Conservation (phyloP, 1,140 invertebrate species). For the Tetramorium alpestre region DNA sequence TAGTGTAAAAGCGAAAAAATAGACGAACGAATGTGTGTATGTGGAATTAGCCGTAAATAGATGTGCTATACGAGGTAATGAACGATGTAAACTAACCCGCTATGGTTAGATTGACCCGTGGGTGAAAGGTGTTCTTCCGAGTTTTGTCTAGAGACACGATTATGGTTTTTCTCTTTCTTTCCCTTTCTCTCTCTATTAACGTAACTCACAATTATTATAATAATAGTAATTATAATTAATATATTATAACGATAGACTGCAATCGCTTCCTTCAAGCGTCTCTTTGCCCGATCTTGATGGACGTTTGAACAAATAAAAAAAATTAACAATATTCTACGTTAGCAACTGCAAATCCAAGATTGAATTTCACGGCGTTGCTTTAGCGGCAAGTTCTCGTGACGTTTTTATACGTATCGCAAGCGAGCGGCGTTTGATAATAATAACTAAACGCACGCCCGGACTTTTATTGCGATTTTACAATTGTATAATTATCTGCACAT, state of each 20-base stretch:
- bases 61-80: constrained; percentile 27
- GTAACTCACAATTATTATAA: background rate
- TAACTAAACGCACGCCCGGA: background rate
- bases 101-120: constrained; percentile 64
- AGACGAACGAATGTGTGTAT: background rate
- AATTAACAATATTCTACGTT: background rate
- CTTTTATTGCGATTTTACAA: constrained; percentile 3
- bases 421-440: constrained; percentile 21
- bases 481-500: constrained; percentile 6
- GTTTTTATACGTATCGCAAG: background rate
- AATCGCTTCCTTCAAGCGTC: background rate
- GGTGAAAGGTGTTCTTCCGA: constrained; percentile 69
- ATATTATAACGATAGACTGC: background rate
- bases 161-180: background rate
- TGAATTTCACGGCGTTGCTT: background rate
- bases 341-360: background rate
- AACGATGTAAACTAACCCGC: constrained; percentile 68
- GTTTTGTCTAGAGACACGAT: constrained; percentile 27
- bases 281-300: background rate
- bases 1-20: background rate
- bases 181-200: background rate
- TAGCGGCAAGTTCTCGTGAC: background rate
- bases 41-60: constrained; percentile 15
- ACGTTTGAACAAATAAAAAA: background rate
- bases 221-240: background rate